Conservation (phyloP, 2,113 vertebrate species). For the Lucifuga dentata region DNA sequence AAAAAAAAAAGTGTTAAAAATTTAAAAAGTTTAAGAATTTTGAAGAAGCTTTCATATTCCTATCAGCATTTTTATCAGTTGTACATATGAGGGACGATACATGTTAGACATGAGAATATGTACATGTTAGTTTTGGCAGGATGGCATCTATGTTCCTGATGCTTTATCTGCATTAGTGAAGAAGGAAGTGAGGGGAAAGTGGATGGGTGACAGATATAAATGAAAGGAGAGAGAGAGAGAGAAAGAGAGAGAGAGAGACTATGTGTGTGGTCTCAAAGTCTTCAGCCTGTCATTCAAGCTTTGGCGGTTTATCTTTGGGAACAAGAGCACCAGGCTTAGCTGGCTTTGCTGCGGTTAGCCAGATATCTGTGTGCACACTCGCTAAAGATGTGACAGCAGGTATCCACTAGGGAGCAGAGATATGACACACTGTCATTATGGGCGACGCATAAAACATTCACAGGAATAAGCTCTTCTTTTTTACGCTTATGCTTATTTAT, state of each 20-base stretch:
- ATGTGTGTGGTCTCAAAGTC: slow-evolving; percentile 56
- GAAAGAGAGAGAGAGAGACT: background rate
- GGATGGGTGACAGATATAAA: background rate
- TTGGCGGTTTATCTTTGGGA: slow-evolving; percentile 70
- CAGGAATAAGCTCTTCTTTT: slow-evolving; percentile 59
- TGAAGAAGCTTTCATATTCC: background rate
- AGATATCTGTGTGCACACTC: slow-evolving; percentile 59
- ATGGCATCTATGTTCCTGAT: slow-evolving; percentile 12
- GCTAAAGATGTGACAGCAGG: slow-evolving; percentile 68
- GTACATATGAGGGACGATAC: slow-evolving; percentile 7
- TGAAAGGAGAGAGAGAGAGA: slow-evolving; percentile 1
- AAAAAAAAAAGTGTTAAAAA: background rate
- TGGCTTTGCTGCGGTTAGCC: slow-evolving; percentile 57
- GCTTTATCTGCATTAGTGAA: background rate
- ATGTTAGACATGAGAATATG: slow-evolving; percentile 13
- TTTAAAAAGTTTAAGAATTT: background rate
- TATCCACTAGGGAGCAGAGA: slow-evolving; percentile 68
- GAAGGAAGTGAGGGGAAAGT: background rate
- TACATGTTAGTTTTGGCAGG: slow-evolving; percentile 5
- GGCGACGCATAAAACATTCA: slow-evolving; percentile 59
- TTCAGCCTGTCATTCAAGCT: slow-evolving; percentile 75
- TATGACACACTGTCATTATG: slow-evolving; percentile 67
- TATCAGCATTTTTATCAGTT: background rate
- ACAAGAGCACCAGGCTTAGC: slow-evolving; percentile 67
- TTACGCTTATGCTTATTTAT: slow-evolving; percentile 6